Evolutionary conservation across 2,888 invertebrate species (phyloP).

Genomic region (Thereva unica): DNA sequence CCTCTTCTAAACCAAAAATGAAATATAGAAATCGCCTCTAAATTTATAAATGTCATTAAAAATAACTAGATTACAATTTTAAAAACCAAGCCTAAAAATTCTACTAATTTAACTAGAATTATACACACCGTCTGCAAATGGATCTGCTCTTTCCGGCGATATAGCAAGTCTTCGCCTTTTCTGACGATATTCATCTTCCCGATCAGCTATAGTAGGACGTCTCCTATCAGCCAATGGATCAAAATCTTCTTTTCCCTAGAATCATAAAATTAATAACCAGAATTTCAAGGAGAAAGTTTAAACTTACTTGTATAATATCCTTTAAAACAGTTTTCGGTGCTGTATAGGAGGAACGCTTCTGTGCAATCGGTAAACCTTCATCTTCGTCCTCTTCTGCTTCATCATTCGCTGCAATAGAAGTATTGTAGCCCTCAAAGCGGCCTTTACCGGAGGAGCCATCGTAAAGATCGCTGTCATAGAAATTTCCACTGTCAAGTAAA

Average conservation of each 20-base stretch:
- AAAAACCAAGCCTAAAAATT: constrained; percentile 6
- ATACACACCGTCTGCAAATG: constrained; percentile 93
- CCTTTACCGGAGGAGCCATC: constrained; percentile 73
- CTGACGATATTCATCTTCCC: constrained; percentile 96
- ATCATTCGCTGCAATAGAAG: constrained; percentile 95
- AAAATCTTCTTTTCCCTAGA: constrained; percentile 85
- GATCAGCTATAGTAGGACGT: constrained; percentile 89
- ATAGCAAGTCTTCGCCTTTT: constrained; percentile 87
- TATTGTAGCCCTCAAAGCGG: constrained; percentile 91
- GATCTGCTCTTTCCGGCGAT: constrained; percentile 96
- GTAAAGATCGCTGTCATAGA: constrained; percentile 93
- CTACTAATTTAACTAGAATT: constrained; percentile 20
- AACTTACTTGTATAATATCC: constrained; percentile 81
- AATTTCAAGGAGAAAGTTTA: constrained; percentile 2
- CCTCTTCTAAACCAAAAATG: too few relatives aligned
- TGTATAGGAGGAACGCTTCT: constrained; percentile 77
- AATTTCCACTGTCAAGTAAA: constrained; percentile 79
- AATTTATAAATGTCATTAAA: too few relatives aligned
- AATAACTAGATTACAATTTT: neutral
- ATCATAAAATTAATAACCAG: constrained; percentile 36
- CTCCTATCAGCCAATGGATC: constrained; percentile 94
- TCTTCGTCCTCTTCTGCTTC: constrained; percentile 88
- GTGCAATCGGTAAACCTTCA: constrained; percentile 66
- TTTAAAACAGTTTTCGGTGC: constrained; percentile 88
- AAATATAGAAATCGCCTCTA: too few relatives aligned